Evolutionary conservation across 2,113 vertebrate species (phyloP).

Genomic region (Ptilonorhynchus violaceus): DNA sequence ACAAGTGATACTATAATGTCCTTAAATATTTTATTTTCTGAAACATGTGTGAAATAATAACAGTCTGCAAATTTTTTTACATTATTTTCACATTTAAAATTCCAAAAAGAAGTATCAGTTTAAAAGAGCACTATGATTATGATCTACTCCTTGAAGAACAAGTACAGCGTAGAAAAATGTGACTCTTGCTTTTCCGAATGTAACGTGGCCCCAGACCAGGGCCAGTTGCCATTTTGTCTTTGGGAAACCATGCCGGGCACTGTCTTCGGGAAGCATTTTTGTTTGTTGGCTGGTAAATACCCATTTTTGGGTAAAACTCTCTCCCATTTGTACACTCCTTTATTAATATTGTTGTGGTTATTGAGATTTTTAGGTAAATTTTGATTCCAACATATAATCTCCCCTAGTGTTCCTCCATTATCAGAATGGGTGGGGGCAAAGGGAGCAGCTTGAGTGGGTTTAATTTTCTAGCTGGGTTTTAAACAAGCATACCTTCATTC

Average conservation of each 20-base stretch:
- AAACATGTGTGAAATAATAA: neutral
- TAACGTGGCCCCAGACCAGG: neutral
- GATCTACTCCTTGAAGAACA: neutral
- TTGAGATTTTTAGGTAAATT: neutral
- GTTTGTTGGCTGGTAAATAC: neutral
- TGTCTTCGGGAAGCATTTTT: neutral
- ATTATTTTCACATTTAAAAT: neutral
- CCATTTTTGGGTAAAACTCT: neutral
- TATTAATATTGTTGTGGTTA: neutral
- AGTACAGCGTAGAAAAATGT: neutral
- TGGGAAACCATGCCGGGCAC: neutral
- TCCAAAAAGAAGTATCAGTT: neutral
- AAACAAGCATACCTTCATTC: neutral
- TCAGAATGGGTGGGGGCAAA: neutral
- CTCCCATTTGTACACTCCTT: neutral
- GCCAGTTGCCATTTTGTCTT: neutral
- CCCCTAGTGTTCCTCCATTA: neutral
- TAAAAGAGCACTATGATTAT: neutral
- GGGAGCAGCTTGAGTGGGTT: neutral
- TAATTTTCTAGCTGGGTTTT: neutral
- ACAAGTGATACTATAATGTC: neutral
- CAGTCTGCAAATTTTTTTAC: neutral
- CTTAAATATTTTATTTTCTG: neutral
- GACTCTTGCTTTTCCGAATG: neutral
- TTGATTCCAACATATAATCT: neutral